These are phyloP conservation scores for Vireo griseus DNA, from an alignment of 2,797 vertebrate genomes.

Conservation along the genomic window DNA sequence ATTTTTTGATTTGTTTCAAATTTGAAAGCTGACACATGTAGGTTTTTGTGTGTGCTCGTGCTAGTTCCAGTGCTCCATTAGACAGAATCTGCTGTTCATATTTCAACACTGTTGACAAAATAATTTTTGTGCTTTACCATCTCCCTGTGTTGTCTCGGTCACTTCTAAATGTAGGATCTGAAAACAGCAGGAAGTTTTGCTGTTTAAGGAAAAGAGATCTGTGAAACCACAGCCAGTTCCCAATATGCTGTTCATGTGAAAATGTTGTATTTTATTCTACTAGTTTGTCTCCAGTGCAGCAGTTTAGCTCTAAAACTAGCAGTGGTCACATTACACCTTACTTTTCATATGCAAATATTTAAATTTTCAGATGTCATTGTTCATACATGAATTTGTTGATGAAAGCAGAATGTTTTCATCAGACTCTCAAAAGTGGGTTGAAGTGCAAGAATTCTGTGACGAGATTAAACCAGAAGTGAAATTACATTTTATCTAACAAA, in stretches of 20 bases:
- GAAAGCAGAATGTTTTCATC: background rate
- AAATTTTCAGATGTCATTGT: background rate
- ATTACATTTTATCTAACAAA: constrained; percentile 1
- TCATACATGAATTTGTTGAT: background rate
- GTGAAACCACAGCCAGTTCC: background rate
- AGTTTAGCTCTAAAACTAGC: background rate
- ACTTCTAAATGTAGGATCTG: background rate
- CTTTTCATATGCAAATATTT: background rate
- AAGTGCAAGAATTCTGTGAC: background rate
- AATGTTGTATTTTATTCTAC: background rate
- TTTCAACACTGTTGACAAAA: background rate
- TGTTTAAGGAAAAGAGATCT: background rate
- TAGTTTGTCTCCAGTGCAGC: background rate
- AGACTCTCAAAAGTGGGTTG: background rate
- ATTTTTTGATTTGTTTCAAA: background rate
- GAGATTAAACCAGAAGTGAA: background rate
- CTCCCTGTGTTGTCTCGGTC: background rate
- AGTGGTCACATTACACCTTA: background rate
- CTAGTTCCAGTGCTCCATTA: background rate
- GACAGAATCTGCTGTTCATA: background rate
- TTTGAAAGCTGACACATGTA: background rate
- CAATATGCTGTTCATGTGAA: background rate
- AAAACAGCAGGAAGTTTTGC: background rate
- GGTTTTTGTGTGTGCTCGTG: background rate
- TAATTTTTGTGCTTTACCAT: background rate